Conservation (phyloP, 2,797 vertebrate species). For the Todus mexicanus region DNA sequence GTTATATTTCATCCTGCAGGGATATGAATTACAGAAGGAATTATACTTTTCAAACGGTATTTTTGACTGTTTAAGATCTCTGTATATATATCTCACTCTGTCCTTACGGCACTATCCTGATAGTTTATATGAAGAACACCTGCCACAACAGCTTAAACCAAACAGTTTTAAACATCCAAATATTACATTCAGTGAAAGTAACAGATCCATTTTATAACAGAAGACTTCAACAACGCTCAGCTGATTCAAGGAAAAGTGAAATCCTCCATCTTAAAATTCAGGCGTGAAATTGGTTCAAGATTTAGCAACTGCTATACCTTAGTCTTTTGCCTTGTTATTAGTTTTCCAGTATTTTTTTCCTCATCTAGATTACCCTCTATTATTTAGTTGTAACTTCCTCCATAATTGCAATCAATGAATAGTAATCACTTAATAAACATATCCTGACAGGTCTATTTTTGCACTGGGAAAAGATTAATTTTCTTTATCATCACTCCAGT, state of each 20-base stretch:
- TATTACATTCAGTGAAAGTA: not conserved
- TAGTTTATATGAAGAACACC: not conserved
- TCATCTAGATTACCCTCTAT: conserved; percentile 51
- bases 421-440: conserved; percentile 73
- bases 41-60: not conserved
- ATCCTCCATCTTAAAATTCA: not conserved
- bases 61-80: not conserved
- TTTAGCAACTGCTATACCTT: not conserved
- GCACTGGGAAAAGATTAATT: conserved; percentile 73
- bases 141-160: not conserved
- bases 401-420: conserved; percentile 73
- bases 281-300: conserved; percentile 20
- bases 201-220: conserved; percentile 23
- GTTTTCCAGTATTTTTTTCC: conserved; percentile 44
- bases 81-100: not conserved
- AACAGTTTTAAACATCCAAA: not conserved
- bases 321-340: conserved; percentile 48
- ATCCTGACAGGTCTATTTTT: conserved; percentile 71
- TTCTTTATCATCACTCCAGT: conserved; percentile 70
- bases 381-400: conserved; percentile 71
- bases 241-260: not conserved
- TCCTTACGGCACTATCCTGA: not conserved
- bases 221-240: not conserved
- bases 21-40: not conserved
- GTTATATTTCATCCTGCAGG: not conserved